A percentile compares a stretch with the other conserved stretches of the same genome.
These are phyloP conservation scores for Acanthurus leucopareius DNA, from an alignment of 2,797 vertebrate genomes.

Conservation along the genomic window DNA sequence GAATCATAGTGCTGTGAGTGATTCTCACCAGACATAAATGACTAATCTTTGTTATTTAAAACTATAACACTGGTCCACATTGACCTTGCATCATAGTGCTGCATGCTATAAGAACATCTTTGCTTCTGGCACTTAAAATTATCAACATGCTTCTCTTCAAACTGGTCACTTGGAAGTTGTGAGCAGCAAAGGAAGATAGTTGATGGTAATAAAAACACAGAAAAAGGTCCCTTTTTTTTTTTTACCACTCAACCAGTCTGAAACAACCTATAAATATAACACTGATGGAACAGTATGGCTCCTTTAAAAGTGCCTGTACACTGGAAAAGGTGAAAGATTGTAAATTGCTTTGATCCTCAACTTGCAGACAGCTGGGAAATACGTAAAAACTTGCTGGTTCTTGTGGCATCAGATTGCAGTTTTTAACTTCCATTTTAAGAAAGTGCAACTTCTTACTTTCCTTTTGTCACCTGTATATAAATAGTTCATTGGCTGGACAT, in stretches of 20 bases:
- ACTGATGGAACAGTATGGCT: constrained; percentile 59
- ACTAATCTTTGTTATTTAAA: constrained; percentile 14
- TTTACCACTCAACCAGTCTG: constrained; percentile 1
- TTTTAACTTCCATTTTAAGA: constrained; percentile 24
- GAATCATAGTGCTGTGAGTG: constrained; percentile 40
- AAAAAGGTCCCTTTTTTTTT: constrained; percentile 69
- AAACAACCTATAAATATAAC: constrained; percentile 47
- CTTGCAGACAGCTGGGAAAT: constrained; percentile 18
- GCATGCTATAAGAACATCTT: constrained; percentile 53
- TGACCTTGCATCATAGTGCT: constrained; percentile 40
- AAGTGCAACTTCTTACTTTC: constrained; percentile 48
- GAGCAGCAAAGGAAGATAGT: constrained; percentile 17
- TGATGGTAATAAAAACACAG: constrained; percentile 53
- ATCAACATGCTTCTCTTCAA: constrained; percentile 60
- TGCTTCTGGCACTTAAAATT: constrained; percentile 28
- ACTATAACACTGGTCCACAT: constrained; percentile 42
- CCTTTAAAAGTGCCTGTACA: constrained; percentile 23
- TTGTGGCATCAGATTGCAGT: background rate
- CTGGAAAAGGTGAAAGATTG: constrained; percentile 11
- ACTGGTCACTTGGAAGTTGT: constrained; percentile 11
- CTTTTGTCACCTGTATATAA: constrained; percentile 36
- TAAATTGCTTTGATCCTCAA: constrained; percentile 21
- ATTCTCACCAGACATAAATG: constrained; percentile 17
- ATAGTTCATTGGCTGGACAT: background rate
- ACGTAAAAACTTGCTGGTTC: background rate